Evolutionary conservation across 1,140 invertebrate species (phyloP), one percentile per base, ranked within the genome.

Genomic region (Laupala kohalensis): DNA sequence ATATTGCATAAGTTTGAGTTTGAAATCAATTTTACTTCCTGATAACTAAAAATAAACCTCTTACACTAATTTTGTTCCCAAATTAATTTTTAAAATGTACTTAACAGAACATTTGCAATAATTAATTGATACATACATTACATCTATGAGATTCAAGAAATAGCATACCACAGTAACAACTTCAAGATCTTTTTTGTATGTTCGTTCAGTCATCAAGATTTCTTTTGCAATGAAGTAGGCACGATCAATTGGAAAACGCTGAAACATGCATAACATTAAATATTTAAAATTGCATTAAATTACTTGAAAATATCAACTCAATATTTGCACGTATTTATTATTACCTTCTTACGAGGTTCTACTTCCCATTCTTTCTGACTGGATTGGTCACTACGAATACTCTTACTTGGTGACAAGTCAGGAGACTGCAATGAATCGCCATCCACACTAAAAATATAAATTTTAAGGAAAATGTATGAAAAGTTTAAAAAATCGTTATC

Each of bases 151-250:
- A n/a, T n/a, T n/a, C n/a, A n/a, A n/a, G n/a, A n/a, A n/a, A n/a
- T n/a, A 23, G 25, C 87, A 84, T 82, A 94, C 92, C 76, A 89
- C 84, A 79, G 93, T 94, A 71, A 98, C 87, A 62, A 97, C 90
- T 81, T 97, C 94, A 74, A 98, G 81, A 79, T 98, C 95, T 76
- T 96, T 94, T 77, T 94, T 95, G 80, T 96, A 98, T 0, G 95
- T 97, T 73, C 95, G 82, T 79, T 98, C 96, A 1, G 95, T 97
- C 92, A 96, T 96, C 6, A 97, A 83, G 69, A 98, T 81, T 82
- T 98, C 95, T 80, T 97, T 97, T 63, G 93, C 90, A 75, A 98
- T 91, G 78, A 92, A 97, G 82, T 96, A 97, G 19, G 90, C 89
- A 78, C 89, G 89, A 77, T 97, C 94, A 2, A 86, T 86, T 19